phyloP scores from a whole-genome alignment of 2,888 invertebrate genomes.

The Idaea dimidiata region DNA sequence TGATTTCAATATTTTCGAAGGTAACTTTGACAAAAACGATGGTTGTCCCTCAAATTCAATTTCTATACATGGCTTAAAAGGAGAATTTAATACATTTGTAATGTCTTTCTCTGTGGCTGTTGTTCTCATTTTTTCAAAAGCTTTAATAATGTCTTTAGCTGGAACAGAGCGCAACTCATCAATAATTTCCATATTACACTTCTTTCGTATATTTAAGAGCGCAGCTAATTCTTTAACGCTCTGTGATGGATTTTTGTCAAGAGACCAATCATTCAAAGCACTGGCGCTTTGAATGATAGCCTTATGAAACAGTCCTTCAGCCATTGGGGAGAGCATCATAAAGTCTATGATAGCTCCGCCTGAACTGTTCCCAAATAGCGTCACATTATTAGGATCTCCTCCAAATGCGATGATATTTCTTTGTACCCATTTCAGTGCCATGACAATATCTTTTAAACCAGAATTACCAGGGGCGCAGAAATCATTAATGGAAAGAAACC shows the following conservation, averaged over 20 bases:
- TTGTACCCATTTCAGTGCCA: conserved; percentile 71
- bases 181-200: conserved; percentile 52
- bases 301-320: conserved; percentile 69
- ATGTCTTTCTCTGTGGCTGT: conserved; percentile 23
- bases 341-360: conserved; percentile 72
- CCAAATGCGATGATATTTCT: conserved; percentile 65
- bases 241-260: conserved; percentile 57
- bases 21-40: conserved; percentile 64
- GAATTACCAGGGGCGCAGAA: conserved; percentile 71
- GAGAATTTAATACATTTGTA: conserved; percentile 45
- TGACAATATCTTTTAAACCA: conserved; percentile 69
- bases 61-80: conserved; percentile 70
- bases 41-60: conserved; percentile 67
- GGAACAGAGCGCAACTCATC: conserved; percentile 53
- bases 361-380: conserved; percentile 70
- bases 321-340: conserved; percentile 74
- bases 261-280: conserved; percentile 67
- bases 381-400: conserved; percentile 70
- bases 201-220: conserved; percentile 49
- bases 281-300: conserved; percentile 71
- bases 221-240: conserved; percentile 52
- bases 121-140: conserved; percentile 31
- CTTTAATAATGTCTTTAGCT: conserved; percentile 49
- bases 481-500: conserved; percentile 68
- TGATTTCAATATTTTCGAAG: conserved; percentile 57